These are phyloP conservation scores for Carcinoscorpius rotundicauda DNA, from an alignment of 1,140 invertebrate species.

Conservation along the genomic window DNA sequence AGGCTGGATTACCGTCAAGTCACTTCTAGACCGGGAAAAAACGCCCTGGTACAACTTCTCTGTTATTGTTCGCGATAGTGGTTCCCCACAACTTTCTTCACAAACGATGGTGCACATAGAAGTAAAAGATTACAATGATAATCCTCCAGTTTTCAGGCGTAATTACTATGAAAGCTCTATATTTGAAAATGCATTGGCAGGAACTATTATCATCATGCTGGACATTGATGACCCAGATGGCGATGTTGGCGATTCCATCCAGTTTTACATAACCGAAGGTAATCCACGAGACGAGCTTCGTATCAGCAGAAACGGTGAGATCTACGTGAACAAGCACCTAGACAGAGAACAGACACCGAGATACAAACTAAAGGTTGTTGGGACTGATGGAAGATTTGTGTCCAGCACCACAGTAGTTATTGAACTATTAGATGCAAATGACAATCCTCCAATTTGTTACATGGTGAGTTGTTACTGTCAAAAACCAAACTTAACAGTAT, in stretches of 20 bases:
- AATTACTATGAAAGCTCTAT: conserved; percentile 51
- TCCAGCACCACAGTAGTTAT: conserved; percentile 54
- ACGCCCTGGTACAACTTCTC: conserved; percentile 90
- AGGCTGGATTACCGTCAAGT: conserved; percentile 68
- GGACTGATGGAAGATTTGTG: conserved; percentile 73
- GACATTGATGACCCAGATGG: conserved; percentile 23
- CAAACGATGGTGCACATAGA: conserved; percentile 90
- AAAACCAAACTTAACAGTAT: too few relatives aligned
- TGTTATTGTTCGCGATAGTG: conserved; percentile 87
- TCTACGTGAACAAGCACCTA: conserved; percentile 30
- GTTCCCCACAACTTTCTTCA: conserved; percentile 78
- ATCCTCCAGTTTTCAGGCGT: conserved; percentile 60
- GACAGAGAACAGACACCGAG: conserved; percentile 35
- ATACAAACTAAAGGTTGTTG: conserved; percentile 58
- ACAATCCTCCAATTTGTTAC: conserved; percentile 39
- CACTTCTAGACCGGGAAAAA: conserved; percentile 72
- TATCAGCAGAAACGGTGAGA: conserved; percentile 32
- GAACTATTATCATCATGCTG: conserved; percentile 58
- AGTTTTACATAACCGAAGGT: conserved; percentile 24
- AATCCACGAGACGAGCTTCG: conserved; percentile 26
- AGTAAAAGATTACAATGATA: conserved; percentile 89
- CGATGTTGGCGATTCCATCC: conserved; percentile 8
- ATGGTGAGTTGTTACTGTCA: too few relatives aligned
- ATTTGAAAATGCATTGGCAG: conserved; percentile 61
- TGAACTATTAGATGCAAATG: conserved; percentile 75